Base-by-base conservation (phyloP, 2,888 invertebrate genomes). In the Elmis aenea region DNA sequence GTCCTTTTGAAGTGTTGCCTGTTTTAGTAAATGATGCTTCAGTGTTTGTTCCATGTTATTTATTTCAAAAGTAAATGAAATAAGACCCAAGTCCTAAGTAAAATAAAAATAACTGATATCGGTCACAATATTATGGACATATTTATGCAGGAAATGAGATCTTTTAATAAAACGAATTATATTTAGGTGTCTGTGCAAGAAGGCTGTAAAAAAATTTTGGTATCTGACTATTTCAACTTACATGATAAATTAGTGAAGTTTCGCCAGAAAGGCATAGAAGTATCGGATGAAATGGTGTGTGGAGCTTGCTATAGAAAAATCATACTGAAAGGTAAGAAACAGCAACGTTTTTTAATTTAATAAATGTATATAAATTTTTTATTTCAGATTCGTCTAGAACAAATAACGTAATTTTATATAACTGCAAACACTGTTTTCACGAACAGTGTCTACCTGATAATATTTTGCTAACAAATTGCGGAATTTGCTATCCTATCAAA, bases 351-450 rank as follows among this genome's bases (percentile, higher is more conserved):
- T 31, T 26, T 9, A 1, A 13, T 20, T 5, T 10, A 10, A 15
- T 6, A 8, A 5, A 16, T 4, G 11, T 26, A 11, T 10, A 3
- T 15, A 8, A 13, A 26, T 3, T 3, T 25, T 21, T 26, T 20
- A 27, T 67, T 68, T 13, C 59, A 79, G 87, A 89, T 69, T 68
- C 77, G 14, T 73, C 79, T 0, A 75, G 77, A 38, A 77, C 82
- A 14, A 80, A 79, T 46, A 82, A 85, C 62, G 69, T 91, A 38
- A 73, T 85, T 50, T 79, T 88, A 35, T 95, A 91, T 63, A 86
- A 86, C 62, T 95, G 94, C 63, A 81, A 84, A 47, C 94, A 95
- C 69, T 79, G 83, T 5, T 94, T 92, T 66, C 94, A 94, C 63
- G 81, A 84, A 62, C 79, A 81, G 40, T 94, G 94, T 64, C 69